Conservation (phyloP, 2,888 invertebrate species). For the Caenorhabditis parvicauda region DNA sequence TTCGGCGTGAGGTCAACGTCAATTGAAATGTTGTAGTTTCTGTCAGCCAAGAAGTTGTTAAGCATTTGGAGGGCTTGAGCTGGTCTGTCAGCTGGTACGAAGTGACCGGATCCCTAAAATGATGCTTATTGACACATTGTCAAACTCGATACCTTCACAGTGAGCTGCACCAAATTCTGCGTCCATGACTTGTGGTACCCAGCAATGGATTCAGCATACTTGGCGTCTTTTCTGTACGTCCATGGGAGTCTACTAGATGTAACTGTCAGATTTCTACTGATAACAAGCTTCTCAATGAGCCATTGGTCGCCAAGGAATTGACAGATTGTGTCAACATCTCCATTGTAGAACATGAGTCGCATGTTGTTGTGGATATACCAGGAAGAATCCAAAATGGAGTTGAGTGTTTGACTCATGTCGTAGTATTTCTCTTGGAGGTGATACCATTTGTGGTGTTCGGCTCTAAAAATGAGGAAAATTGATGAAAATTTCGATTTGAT, state of each 20-base stretch:
- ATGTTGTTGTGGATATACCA: constrained; percentile 27
- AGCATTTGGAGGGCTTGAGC: constrained; percentile 51
- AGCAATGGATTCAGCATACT: constrained; percentile 21
- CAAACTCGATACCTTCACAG: constrained; percentile 17
- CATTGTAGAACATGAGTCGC: constrained; percentile 40
- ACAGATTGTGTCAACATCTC: constrained; percentile 40
- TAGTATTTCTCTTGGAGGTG: constrained; percentile 29
- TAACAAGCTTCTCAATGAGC: constrained; percentile 29
- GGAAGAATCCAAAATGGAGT: constrained; percentile 24
- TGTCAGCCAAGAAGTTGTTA: constrained; percentile 42
- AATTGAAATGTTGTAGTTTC: constrained; percentile 22
- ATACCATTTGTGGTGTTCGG: constrained; percentile 8
- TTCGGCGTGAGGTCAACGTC: constrained; percentile 11
- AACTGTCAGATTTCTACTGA: constrained; percentile 26
- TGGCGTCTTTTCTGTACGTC: constrained; percentile 17
- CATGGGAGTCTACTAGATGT: constrained; percentile 18
- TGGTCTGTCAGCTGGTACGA: constrained; percentile 44
- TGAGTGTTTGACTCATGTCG: constrained; percentile 39
- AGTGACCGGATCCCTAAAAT: constrained; percentile 32
- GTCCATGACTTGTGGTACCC: constrained; percentile 34
- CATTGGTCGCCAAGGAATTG: constrained; percentile 42
- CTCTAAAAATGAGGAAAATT: background rate
- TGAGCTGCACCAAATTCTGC: constrained; percentile 28
- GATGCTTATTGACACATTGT: background rate
- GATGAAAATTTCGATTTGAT: background rate